These are phyloP conservation scores for Empidonax alnorum DNA, from an alignment of 2,113 vertebrate species.

Conservation along the genomic window DNA sequence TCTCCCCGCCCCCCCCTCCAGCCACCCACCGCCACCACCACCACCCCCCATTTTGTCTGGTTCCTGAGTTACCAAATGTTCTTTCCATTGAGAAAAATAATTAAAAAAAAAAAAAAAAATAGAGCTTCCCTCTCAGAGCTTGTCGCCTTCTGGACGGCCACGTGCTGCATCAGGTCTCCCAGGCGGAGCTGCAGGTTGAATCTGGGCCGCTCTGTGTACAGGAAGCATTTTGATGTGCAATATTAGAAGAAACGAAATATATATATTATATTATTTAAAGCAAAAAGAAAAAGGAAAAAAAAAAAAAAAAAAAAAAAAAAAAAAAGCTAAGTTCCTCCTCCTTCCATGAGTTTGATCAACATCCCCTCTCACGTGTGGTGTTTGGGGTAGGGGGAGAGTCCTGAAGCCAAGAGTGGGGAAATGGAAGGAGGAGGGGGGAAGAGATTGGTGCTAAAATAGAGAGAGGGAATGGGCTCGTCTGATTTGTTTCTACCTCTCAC, in stretches of 20 bases:
- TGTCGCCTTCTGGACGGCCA: slow-evolving; percentile 18
- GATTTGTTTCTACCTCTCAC: slow-evolving; percentile 84
- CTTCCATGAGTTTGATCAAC: slow-evolving; percentile 24
- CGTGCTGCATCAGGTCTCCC: slow-evolving; percentile 51
- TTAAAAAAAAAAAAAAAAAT: background rate
- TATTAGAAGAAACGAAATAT: slow-evolving; percentile 85
- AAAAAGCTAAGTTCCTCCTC: slow-evolving; percentile 56
- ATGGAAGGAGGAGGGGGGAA: slow-evolving; percentile 39
- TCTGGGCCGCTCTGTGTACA: slow-evolving; percentile 71
- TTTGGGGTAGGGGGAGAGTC: background rate
- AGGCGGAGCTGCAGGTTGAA: slow-evolving; percentile 54
- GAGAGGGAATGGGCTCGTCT: slow-evolving; percentile 44
- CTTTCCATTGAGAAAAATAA: slow-evolving; percentile 10
- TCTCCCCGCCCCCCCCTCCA: background rate
- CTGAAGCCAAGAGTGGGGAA: slow-evolving; percentile 8
- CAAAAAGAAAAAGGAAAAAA: slow-evolving; percentile 53
- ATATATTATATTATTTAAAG: slow-evolving; percentile 84
- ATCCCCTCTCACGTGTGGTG: background rate
- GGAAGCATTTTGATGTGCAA: slow-evolving; percentile 93
- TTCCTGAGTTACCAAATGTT: slow-evolving; percentile 54
- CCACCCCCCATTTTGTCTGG: background rate
- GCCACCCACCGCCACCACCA: background rate
- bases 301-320: background rate
- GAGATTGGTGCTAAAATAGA: slow-evolving; percentile 65
- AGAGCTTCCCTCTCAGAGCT: slow-evolving; percentile 61